These are phyloP conservation scores for Sceloporus tristichus DNA, from an alignment of 2,113 vertebrate species.

Conservation along the genomic window DNA sequence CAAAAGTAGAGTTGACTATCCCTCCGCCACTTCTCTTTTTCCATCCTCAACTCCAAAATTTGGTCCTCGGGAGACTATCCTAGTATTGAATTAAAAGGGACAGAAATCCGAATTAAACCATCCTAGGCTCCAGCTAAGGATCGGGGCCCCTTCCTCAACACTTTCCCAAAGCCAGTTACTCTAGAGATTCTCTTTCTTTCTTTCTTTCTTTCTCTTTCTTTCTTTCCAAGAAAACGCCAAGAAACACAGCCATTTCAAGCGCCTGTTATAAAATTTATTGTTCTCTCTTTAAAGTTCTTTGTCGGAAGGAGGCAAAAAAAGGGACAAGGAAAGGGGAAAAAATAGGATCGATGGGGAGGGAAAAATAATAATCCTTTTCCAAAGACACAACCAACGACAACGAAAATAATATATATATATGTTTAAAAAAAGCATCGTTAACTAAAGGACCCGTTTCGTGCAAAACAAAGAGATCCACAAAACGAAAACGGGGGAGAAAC, in stretches of 20 bases:
- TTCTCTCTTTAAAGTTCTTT: constrained; percentile 44
- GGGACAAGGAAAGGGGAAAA: constrained; percentile 12
- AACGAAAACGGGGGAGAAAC: not conserved
- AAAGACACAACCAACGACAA: constrained; percentile 14
- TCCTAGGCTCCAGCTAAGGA: no score
- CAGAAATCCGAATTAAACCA: no score
- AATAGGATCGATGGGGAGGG: not conserved
- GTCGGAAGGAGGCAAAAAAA: constrained; percentile 29
- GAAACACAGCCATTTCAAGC: not conserved
- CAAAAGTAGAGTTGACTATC: no score
- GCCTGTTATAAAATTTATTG: constrained; percentile 79
- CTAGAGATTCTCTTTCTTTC: not conserved
- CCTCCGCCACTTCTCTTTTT: no score
- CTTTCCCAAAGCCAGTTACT: not conserved
- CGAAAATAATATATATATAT: constrained; percentile 43
- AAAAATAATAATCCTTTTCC: constrained; percentile 53
- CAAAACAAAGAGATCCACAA: constrained; percentile 26
- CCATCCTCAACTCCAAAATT: no score
- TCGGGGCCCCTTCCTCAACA: no score
- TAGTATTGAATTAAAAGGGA: no score
- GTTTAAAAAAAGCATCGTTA: constrained; percentile 52
- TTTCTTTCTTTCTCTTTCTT: not conserved
- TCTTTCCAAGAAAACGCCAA: no score
- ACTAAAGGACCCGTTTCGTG: constrained; percentile 61
- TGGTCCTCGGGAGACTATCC: no score